Evolutionary conservation across 1,140 invertebrate genomes (phyloP).

Genomic region (Eumeta japonica): DNA sequence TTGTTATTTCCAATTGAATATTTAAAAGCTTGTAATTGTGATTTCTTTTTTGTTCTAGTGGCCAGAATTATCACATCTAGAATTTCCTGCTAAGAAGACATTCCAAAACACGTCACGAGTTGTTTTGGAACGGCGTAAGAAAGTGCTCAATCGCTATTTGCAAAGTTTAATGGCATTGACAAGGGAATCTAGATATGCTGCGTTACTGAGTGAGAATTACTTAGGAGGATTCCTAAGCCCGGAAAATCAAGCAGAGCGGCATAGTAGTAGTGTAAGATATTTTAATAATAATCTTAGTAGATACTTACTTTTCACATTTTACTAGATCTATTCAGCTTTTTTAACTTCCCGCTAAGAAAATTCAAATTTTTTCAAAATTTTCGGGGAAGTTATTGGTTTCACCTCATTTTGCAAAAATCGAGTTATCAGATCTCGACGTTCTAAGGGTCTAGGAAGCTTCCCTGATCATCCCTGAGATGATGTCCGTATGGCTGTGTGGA

Average conservation of each 20-base stretch:
- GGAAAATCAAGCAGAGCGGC: conserved; percentile 74
- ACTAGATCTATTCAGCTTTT: conserved; percentile 31
- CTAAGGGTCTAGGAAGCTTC: no score
- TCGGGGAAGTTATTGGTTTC: no score
- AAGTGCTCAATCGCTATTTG: conserved; percentile 82
- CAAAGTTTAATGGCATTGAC: conserved; percentile 53
- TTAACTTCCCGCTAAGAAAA: no score
- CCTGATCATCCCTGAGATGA: no score
- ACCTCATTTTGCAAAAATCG: no score
- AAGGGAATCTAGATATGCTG: conserved; percentile 34
- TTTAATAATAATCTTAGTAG: conserved; percentile 26
- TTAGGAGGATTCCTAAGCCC: conserved; percentile 77
- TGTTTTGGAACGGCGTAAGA: conserved; percentile 84
- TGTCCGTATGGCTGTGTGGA: no score
- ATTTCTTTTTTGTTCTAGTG: conserved; percentile 61
- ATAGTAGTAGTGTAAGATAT: conserved; percentile 37
- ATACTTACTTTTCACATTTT: conserved; percentile 63
- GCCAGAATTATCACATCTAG: conserved; percentile 74
- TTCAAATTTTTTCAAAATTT: no score
- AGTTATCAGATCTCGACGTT: no score
- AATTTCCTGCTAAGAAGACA: conserved; percentile 90
- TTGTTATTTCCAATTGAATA: conserved; percentile 6
- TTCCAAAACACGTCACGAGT: conserved; percentile 89
- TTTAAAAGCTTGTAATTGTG: no score
- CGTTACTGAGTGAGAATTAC: conserved; percentile 64